These are phyloP conservation scores for Opisthocomus hoazin DNA, from an alignment of 2,113 vertebrate genomes.

Conservation along the genomic window DNA sequence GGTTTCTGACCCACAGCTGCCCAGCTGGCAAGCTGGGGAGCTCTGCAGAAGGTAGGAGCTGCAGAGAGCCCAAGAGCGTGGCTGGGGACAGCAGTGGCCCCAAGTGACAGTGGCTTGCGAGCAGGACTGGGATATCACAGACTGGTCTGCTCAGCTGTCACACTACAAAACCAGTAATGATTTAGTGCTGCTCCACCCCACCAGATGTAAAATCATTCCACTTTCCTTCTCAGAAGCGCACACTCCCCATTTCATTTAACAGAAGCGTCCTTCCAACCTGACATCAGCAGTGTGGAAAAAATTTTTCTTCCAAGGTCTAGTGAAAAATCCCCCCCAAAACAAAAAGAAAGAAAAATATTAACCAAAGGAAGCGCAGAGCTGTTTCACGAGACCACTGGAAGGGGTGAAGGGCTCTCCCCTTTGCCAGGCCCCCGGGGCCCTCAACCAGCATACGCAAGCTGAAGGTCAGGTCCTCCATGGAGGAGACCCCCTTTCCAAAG, in stretches of 20 bases:
- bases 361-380: neutral
- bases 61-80: neutral
- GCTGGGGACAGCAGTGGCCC: neutral
- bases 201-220: neutral
- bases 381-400: neutral
- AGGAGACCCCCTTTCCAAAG: neutral
- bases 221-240: neutral
- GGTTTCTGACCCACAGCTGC: fast-evolving
- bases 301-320: neutral
- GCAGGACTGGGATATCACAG: neutral
- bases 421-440: neutral
- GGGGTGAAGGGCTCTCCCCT: neutral
- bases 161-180: neutral
- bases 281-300: neutral
- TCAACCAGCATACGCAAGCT: neutral
- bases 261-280: neutral
- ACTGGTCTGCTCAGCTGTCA: neutral
- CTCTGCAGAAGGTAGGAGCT: neutral
- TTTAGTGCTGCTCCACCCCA: neutral
- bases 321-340: neutral
- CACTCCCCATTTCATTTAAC: neutral
- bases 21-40: neutral
- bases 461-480: neutral
- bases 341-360: neutral
- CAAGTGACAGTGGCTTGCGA: neutral